These are phyloP conservation scores for Leucophora obtusa DNA, from an alignment of 2,888 invertebrate genomes.

Conservation along the genomic window DNA sequence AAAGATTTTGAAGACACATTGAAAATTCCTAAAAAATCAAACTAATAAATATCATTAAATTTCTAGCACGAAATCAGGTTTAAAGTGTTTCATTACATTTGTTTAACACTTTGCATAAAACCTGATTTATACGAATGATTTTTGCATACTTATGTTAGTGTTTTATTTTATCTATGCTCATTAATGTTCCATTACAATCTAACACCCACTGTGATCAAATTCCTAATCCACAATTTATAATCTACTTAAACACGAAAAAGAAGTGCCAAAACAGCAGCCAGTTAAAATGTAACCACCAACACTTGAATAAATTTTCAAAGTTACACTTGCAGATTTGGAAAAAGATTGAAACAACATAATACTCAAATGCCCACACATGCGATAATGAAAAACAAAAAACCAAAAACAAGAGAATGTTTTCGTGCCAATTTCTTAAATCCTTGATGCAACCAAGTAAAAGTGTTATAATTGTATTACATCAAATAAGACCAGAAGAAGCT, in stretches of 20 bases:
- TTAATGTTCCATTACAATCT: background rate
- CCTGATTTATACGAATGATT: too few species aligned
- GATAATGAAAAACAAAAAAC: background rate
- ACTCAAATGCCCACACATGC: constrained; percentile 4
- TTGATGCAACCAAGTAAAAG: background rate
- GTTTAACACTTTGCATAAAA: too few species aligned
- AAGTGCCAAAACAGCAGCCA: background rate
- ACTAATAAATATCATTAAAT: too few species aligned
- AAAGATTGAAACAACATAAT: background rate
- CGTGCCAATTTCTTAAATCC: background rate
- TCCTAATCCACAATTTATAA: background rate
- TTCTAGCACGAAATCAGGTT: too few species aligned
- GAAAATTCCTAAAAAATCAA: too few species aligned
- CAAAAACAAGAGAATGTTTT: background rate
- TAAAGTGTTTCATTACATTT: too few species aligned
- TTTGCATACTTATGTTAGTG: too few species aligned
- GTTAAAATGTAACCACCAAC: background rate
- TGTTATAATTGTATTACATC: background rate
- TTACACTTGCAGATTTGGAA: background rate
- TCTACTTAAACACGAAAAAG: background rate
- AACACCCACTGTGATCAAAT: background rate
- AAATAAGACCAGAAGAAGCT: background rate
- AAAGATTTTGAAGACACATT: too few species aligned
- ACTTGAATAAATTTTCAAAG: background rate
- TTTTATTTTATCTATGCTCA: background rate